Evolutionary conservation across 2,888 invertebrate genomes (phyloP).

Genomic region (Homarus gammarus): DNA sequence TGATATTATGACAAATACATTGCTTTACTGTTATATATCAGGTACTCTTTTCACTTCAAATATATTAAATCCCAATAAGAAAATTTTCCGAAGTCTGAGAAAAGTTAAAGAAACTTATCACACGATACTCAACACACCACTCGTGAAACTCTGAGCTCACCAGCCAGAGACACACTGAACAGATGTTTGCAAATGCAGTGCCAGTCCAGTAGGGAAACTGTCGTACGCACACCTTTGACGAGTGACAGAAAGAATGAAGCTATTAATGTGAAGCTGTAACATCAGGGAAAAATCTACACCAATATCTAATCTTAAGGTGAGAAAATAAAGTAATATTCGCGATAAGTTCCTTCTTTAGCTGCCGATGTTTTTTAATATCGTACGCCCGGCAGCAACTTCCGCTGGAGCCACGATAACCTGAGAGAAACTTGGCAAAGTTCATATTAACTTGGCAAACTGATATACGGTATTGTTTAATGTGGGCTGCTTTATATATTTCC

Average conservation of each 20-base stretch:
- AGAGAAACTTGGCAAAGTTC: slow-evolving; percentile 3
- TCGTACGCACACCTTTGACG: neutral
- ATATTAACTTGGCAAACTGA: neutral
- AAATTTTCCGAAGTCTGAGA: neutral
- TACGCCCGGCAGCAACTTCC: neutral
- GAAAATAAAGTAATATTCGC: neutral
- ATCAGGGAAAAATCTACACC: too few relatives aligned
- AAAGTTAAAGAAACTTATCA: slow-evolving; percentile 8
- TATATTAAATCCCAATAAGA: neutral
- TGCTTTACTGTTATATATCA: neutral
- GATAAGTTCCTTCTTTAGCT: neutral
- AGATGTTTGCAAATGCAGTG: slow-evolving; percentile 7
- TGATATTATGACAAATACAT: neutral
- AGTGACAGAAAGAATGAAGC: neutral
- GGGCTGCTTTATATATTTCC: neutral
- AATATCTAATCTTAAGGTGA: too few relatives aligned
- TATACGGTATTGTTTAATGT: neutral
- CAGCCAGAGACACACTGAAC: slow-evolving; percentile 18
- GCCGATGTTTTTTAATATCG: neutral
- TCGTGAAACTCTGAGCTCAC: neutral
- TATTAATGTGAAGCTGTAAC: neutral
- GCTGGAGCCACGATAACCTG: neutral
- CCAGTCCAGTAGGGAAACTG: neutral
- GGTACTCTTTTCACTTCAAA: neutral
- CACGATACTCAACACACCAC: neutral